Evolutionary conservation across 2,113 vertebrate genomes (phyloP), one percentile per base, ranked within the genome.

Genomic region (Syrmaticus mikado): DNA sequence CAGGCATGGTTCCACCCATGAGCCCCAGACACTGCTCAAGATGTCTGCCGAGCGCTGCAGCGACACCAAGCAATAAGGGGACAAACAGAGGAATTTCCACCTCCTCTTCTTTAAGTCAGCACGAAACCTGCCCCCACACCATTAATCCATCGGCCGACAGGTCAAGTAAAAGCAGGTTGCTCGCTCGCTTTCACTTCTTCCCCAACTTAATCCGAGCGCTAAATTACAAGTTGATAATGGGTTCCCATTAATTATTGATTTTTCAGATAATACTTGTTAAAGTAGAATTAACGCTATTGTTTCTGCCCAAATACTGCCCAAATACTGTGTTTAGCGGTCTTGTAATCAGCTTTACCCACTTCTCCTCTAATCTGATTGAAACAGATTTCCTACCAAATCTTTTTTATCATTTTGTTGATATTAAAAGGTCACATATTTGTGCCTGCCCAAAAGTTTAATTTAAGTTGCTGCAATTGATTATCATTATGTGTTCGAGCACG

Each of bases 331-430:
- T 98, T 98, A 97, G 97, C 92, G 97, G 90, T 97, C 96, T 96
- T 97, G 97, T 98, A 98, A 99, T 98, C 98, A 98, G 98, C 98
- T 99, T 98, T 98, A 97, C 98, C 97, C 97, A 98, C 97, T 98
- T 97, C 97, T 97, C 93, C 75, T 95, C 93, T 98, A 98, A 98
- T 98, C 98, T 98, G 98, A 98, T 98, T 97, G 97, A 97, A 98
- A 97, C 98, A 98, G 98, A 98, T 98, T 98, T 98, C 96, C 97
- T 96, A 97, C 93, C 84, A 97, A 98, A 97, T 98, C 97, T 98
- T 98, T 96, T 97, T 98, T 97, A 97, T 98, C 95, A 97, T 98
- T 97, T 97, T 93, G 96, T 97, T 98, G 96, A 97, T 98, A 98
- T 98, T 98, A 98, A 98, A 98, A 98, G 97, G 96, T 98, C 97